phyloP scores from a whole-genome alignment of 92 coral and sea anemone species.

The Palythoa grandiflora region DNA sequence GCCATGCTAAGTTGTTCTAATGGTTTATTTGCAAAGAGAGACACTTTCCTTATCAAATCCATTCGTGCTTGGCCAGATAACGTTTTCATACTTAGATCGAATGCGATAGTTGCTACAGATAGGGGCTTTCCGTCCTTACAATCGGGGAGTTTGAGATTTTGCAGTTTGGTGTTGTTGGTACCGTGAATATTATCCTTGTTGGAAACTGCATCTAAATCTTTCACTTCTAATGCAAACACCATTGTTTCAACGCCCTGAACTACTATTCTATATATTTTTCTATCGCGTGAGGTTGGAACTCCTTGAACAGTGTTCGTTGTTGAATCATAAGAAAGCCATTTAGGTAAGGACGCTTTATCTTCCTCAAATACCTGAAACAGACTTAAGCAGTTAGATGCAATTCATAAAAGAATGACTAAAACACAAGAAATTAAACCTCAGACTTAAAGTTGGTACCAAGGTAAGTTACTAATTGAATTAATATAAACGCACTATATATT shows the following conservation, averaged over 20 bases:
- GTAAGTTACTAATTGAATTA: too few relatives aligned
- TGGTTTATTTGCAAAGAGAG: conserved; percentile 71
- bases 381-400: background rate
- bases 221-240: conserved; percentile 73
- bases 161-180: conserved; percentile 79
- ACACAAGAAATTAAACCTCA: too few relatives aligned
- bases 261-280: conserved; percentile 73
- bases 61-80: conserved; percentile 79
- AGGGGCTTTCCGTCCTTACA: conserved; percentile 84
- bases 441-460: too few relatives aligned
- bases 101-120: conserved; percentile 88
- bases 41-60: conserved; percentile 73
- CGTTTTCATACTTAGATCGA: conserved; percentile 83
- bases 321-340: conserved; percentile 88
- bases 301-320: conserved; percentile 72
- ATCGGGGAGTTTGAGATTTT: conserved; percentile 61
- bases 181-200: conserved; percentile 56
- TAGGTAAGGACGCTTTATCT: conserved; percentile 82
- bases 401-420: background rate
- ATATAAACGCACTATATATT: too few relatives aligned
- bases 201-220: conserved; percentile 74
- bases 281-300: conserved; percentile 88
- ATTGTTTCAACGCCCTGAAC: conserved; percentile 48
- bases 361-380: conserved; percentile 71
- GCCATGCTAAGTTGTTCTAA: conserved; percentile 71